A percentile compares a stretch with the other conserved stretches of the same genome.
Evolutionary conservation across 1,140 invertebrate genomes (phyloP).

Genomic region (Temnothorax nylanderi): DNA sequence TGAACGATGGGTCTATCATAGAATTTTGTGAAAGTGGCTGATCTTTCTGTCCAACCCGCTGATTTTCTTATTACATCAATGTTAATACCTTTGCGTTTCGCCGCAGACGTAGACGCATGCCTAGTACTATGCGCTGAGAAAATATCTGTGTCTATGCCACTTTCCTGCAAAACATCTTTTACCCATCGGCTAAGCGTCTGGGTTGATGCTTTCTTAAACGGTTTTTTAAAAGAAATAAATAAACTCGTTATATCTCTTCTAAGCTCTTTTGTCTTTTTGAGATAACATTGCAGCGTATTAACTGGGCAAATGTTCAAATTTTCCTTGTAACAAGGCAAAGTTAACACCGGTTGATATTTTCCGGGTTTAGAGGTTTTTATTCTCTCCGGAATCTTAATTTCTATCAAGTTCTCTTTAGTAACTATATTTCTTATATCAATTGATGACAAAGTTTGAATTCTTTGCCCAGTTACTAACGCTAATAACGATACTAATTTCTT

Average conservation of each 20-base stretch:
- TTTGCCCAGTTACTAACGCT: neutral
- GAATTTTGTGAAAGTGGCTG: neutral
- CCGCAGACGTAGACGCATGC: neutral
- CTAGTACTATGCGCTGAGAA: neutral
- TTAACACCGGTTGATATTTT: neutral
- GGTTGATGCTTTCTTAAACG: neutral
- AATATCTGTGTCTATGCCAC: neutral
- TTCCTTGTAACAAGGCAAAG: neutral
- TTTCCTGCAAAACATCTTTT: neutral
- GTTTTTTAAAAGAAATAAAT: neutral
- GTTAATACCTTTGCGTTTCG: neutral
- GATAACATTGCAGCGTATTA: neutral
- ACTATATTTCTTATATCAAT: neutral
- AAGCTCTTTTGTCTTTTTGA: neutral
- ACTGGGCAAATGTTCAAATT: neutral
- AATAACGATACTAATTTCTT: neutral
- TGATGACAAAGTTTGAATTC: neutral
- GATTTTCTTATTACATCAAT: neutral
- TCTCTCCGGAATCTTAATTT: neutral
- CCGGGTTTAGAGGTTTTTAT: neutral
- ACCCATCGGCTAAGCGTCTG: neutral
- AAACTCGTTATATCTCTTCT: neutral
- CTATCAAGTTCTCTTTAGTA: neutral
- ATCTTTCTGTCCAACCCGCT: neutral
- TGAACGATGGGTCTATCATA: neutral